phyloP scores from a whole-genome alignment of 2,888 invertebrate species.

The Drosophila siamana region DNA sequence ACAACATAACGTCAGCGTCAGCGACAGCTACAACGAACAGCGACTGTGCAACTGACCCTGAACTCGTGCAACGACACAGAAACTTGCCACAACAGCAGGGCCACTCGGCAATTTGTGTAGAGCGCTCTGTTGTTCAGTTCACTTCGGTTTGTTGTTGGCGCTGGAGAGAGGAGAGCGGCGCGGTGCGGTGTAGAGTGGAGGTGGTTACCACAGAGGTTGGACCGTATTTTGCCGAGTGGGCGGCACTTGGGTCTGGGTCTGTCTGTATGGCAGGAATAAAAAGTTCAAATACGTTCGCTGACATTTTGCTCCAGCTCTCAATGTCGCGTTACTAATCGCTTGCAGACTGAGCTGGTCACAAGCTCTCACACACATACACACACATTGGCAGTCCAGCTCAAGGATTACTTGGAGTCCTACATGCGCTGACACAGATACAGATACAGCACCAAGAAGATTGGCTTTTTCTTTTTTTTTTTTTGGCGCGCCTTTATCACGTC shows the following conservation, averaged over 20 bases:
- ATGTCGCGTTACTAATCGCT: constrained; percentile 54
- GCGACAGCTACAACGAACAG: constrained; percentile 26
- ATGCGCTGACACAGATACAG: constrained; percentile 19
- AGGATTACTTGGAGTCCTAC: constrained; percentile 49
- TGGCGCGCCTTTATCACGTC: constrained; percentile 39
- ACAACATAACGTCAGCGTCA: constrained; percentile 14
- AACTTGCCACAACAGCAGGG: constrained; percentile 45
- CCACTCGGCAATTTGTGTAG: constrained; percentile 42
- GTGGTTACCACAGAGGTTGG: constrained; percentile 9
- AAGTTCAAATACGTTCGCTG: constrained; percentile 77
- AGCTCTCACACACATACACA: neutral
- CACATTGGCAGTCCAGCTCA: constrained; percentile 56
- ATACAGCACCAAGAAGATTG: constrained; percentile 18
- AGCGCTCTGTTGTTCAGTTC: constrained; percentile 18
- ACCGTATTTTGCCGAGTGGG: constrained; percentile 44
- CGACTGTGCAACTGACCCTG: constrained; percentile 57
- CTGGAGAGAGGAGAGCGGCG: no score
- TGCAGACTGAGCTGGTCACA: constrained; percentile 15
- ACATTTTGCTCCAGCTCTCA: constrained; percentile 70
- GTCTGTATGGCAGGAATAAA: constrained; percentile 48
- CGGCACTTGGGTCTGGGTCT: constrained; percentile 40
- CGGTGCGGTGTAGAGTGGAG: no score
- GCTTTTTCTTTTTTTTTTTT: constrained; percentile 1
- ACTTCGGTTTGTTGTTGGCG: neutral
- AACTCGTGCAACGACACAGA: constrained; percentile 77